Evolutionary conservation across 2,888 invertebrate species (phyloP), one percentile per base, ranked within the genome.

Genomic region (Eudemis profundana): DNA sequence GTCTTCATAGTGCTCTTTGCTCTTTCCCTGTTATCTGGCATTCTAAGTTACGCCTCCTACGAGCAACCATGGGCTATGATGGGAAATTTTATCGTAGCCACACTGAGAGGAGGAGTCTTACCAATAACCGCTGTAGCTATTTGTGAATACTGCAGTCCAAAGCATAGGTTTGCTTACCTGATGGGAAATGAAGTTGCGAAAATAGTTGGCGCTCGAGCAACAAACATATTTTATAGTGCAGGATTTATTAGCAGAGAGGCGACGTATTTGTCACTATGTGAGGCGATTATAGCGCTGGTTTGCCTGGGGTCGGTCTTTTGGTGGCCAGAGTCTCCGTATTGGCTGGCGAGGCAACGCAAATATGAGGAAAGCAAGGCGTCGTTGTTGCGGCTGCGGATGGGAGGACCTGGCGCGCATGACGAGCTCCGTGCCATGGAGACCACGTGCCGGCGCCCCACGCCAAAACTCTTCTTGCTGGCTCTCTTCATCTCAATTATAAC

Each of bases 301-400:
- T 42, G 56, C 10, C 27, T 56, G 27, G 42, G 15, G 17, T 42
- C 42, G 12, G 27, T 56, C 7, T 44, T 29, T 4, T 56, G 56
- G 56, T 56, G 56, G 56, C 56, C 56, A 27, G 56, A 56, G 27
- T 56, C 56, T 14, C 56, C 56, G 1, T 56, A 56, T 3, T 56
- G 56, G 56, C 27, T 56, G 8, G 42, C 42, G 17, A 27, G 23
- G 4, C 56, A 56, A 15, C 42, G 56, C 5, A 42, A 29, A 8
- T 17, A 10, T 4, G 40, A 19, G 29, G 42, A 56, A 0, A 42
- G 56, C 27, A 42, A 15, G 1, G 27, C 17, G 0, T 27, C 56
- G 42, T 27, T 56, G 42, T 17, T 44, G 29, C 29, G 29, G 42
- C 14, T 56, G 27, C 56, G 56, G 3, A 12, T 10, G n/a, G 56